Evolutionary conservation across 2,797 vertebrate species (phyloP).

Genomic region (Australoheros facetus): DNA sequence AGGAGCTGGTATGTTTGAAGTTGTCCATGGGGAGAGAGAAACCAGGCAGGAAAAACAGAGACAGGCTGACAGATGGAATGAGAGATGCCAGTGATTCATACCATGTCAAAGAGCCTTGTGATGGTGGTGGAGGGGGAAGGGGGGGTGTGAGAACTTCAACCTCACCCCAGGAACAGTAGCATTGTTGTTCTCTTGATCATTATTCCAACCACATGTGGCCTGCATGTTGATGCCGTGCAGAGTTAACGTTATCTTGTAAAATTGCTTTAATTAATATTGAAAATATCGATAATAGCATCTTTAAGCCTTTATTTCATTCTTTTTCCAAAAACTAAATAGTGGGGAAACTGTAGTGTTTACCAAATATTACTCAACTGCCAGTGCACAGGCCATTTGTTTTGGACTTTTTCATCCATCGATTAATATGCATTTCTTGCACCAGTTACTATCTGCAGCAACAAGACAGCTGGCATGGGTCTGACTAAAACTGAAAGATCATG

Average conservation of each 20-base stretch:
- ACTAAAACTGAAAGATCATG: neutral
- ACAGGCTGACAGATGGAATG: slow-evolving; percentile 62
- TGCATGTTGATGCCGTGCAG: slow-evolving; percentile 42
- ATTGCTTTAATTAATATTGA: neutral
- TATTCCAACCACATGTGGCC: slow-evolving; percentile 58
- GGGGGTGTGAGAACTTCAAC: slow-evolving; percentile 25
- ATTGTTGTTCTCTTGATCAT: slow-evolving; percentile 70
- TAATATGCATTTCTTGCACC: neutral
- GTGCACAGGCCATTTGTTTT: neutral
- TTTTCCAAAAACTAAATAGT: neutral
- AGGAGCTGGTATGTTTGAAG: slow-evolving; percentile 36
- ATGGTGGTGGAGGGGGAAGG: slow-evolving; percentile 1
- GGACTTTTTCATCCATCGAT: neutral
- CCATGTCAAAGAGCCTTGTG: slow-evolving; percentile 62
- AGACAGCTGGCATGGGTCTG: neutral
- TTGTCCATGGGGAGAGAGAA: slow-evolving; percentile 32
- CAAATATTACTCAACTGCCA: neutral
- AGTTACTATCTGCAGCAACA: neutral
- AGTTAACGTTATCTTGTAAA: slow-evolving; percentile 44
- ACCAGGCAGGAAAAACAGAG: slow-evolving; percentile 32
- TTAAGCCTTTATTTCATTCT: accelerated
- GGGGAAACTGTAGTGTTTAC: neutral
- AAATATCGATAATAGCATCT: neutral
- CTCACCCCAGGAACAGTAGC: slow-evolving; percentile 54
- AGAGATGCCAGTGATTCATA: slow-evolving; percentile 55